Base-by-base conservation (phyloP, 2,888 invertebrate genomes). In the Caenorhabditis plicata region DNA sequence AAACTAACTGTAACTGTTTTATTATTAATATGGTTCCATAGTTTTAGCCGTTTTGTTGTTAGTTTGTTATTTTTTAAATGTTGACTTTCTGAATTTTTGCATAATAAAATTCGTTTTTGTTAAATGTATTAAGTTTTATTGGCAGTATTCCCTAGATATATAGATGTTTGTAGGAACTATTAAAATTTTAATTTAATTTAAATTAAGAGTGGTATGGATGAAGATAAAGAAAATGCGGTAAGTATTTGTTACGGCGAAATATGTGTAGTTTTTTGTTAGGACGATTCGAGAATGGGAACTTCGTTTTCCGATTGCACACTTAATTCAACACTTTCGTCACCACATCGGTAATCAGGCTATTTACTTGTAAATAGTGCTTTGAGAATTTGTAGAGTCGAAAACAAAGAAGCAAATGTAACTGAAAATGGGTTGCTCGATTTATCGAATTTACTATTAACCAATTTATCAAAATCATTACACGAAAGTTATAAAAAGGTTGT, bases 221-320 rank as follows among this genome's bases (percentile, higher is more conserved):
- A 47, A 25, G 47, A 56, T 32, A 56, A 56, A 23, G 56, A 56
- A 46, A 58, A 58, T 38, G 17, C 49, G 25, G 36, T 36, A 36
- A n/a, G n/a, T n/a, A n/a, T n/a, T n/a, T n/a, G n/a, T n/a, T n/a
- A n/a, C n/a, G n/a, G n/a, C n/a, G n/a, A n/a, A n/a, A n/a, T n/a
- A n/a, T n/a, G n/a, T n/a, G n/a, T n/a, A n/a, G n/a, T n/a, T n/a
- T n/a, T n/a, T 19, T 36, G 19, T 5, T 5, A 36, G 36, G 56
- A 56, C 5, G 53, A 53, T 36, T 52, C 52, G 13, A 33, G 58
- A 44, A 38, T 38, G 1, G 49, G 49, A 1, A 58, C 52, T n/a
- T 53, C 57, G 4, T 35, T 58, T 43, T 43, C 57, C 2, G 40
- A 57, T 19, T 57, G 52, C 9, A 58, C 58, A 2, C 45, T 44